These are phyloP conservation scores for Psittacula derbiana DNA, from an alignment of 2,797 vertebrate genomes.

Conservation along the genomic window DNA sequence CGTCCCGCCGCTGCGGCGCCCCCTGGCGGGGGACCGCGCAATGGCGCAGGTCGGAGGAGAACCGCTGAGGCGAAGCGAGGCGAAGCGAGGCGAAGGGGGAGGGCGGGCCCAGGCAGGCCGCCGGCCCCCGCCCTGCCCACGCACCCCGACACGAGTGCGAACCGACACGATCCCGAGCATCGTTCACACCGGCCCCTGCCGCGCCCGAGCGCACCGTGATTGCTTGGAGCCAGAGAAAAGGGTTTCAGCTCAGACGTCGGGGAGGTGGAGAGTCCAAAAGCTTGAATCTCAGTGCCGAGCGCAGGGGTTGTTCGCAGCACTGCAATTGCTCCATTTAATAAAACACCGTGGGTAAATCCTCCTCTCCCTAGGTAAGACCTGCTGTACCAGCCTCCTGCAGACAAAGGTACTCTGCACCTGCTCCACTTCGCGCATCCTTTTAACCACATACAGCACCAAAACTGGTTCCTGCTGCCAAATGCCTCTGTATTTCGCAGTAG, in stretches of 20 bases:
- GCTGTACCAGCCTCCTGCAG: not conserved
- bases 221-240: too few relatives aligned
- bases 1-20: not conserved
- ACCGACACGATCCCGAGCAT: fast-evolving
- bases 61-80: not conserved
- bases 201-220: fast-evolving
- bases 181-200: fast-evolving
- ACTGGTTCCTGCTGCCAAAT: not conserved
- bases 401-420: not conserved
- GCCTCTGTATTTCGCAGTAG: not conserved
- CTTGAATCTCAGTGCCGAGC: fast-evolving
- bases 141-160: too few relatives aligned
- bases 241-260: not conserved
- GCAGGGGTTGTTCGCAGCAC: not conserved
- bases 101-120: not conserved
- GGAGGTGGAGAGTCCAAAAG: not conserved
- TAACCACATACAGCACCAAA: not conserved
- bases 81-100: not conserved
- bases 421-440: not conserved
- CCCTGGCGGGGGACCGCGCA: not conserved
- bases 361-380: too few relatives aligned
- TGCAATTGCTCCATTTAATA: not conserved
- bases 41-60: not conserved
- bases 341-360: not conserved
- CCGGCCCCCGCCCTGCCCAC: not conserved